phyloP scores from a whole-genome alignment of 2,113 vertebrate species.

The Cheirogaleus medius region DNA sequence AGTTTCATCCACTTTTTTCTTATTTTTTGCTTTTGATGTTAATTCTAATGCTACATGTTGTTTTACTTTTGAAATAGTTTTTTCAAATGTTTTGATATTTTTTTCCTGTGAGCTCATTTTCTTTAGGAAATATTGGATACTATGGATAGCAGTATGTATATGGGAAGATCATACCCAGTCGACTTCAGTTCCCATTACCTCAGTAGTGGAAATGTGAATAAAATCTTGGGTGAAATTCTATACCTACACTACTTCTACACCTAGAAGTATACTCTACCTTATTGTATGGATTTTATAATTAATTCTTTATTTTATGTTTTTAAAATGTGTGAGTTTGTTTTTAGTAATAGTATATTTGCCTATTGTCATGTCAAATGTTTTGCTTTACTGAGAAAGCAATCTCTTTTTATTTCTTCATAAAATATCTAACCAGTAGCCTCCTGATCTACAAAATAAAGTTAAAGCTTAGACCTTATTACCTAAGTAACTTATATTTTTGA shows the following conservation, averaged over 20 bases:
- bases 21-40: background rate
- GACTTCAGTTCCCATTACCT: background rate
- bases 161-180: background rate
- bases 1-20: background rate
- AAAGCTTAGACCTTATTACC: background rate
- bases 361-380: background rate
- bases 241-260: no score
- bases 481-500: background rate
- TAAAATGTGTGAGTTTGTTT: background rate
- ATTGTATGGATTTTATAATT: background rate
- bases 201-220: background rate
- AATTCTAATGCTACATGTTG: background rate
- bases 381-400: background rate
- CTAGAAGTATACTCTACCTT: background rate
- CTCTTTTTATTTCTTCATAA: slow-evolving; percentile 1
- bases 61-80: background rate
- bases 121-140: background rate
- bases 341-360: background rate
- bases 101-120: background rate
- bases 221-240: background rate
- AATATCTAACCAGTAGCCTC: background rate
- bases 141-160: background rate
- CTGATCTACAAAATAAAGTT: background rate
- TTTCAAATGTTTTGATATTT: background rate
- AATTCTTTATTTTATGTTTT: background rate